Base-by-base conservation (phyloP, 2,113 vertebrate genomes). In the Anolis carolinensis region DNA sequence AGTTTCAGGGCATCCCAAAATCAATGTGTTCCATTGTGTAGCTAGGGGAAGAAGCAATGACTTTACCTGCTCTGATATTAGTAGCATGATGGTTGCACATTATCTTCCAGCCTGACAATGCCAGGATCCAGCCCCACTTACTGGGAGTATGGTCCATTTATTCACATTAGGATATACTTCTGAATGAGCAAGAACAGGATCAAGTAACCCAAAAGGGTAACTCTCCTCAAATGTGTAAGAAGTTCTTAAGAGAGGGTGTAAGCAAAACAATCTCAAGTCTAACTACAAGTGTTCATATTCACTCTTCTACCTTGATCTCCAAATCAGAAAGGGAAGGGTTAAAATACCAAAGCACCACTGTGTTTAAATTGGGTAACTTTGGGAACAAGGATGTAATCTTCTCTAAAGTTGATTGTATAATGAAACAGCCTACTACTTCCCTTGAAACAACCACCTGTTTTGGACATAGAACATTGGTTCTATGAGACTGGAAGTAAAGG, bases 371-470 rank as follows among this genome's bases (percentile, higher is more conserved):
- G 85, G 79, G 34, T 44, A 5, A 44, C 39, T 44, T 44, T 44
- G 39, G 39, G 2, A 44, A 44, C 39, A 16, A 18, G 68, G 59
- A 73, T 83, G 85, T 52, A 73, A n/a, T 44, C 68, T 9, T 75
- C 88, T 89, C 89, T 88, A 81, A 79, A 91, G 78, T 76, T 73
- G 83, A 88, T 91, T 79, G 88, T n/a, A 72, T 87, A 89, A 83
- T 80, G 89, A 90, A 92, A 85, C 77, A 89, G 90, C 85, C 55
- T 87, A 79, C 68, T 83, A 79, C 84, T 91, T 90, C 88, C 90
- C 91, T 93, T 90, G 92, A 93, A 89, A 88, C 87, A 83, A 5
- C 85, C 94, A 94, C 89, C 93, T 94, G 91, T 87, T 92, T 92
- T 20, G 21, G 80, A 70, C 0, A 0, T 87, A 1, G 62, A 84